Percentiles rank a stretch among this genome's conserved stretches.
Evolutionary conservation across 2,113 vertebrate genomes (phyloP).

Genomic region (Trogon melanurus): DNA sequence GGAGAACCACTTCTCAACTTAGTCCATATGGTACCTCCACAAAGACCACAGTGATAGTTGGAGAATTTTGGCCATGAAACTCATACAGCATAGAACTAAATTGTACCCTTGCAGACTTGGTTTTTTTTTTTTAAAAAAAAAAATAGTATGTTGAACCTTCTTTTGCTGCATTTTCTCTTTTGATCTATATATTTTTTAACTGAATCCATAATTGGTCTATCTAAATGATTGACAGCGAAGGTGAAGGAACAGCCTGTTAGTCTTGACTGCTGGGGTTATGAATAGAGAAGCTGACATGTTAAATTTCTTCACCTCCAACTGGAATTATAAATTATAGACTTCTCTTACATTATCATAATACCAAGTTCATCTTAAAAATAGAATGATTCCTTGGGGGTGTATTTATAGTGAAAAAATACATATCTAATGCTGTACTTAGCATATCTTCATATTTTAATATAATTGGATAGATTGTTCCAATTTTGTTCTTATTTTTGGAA

Average conservation of each 20-base stretch:
- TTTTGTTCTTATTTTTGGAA: conserved; percentile 34
- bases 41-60: conserved; percentile 13
- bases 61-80: not conserved
- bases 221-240: conserved; percentile 34
- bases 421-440: conserved; percentile 24
- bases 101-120: not conserved
- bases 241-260: conserved; percentile 56
- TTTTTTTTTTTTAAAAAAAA: not conserved
- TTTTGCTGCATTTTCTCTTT: conserved; percentile 3
- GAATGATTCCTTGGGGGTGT: conserved; percentile 44
- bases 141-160: not conserved
- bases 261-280: conserved; percentile 26
- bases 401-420: conserved; percentile 48
- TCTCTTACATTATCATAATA: conserved; percentile 47
- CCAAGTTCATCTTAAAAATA: conserved; percentile 35
- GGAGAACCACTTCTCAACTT: not conserved
- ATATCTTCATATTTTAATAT: conserved; percentile 27
- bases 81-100: not conserved
- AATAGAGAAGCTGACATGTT: conserved; percentile 58
- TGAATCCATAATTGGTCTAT: conserved; percentile 23
- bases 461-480: conserved; percentile 17
- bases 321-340: conserved; percentile 59
- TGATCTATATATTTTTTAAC: not conserved
- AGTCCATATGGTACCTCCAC: not conserved
- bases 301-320: conserved; percentile 51